Base-by-base conservation (phyloP, 2,113 vertebrate species). In the Dissostichus mawsoni region DNA sequence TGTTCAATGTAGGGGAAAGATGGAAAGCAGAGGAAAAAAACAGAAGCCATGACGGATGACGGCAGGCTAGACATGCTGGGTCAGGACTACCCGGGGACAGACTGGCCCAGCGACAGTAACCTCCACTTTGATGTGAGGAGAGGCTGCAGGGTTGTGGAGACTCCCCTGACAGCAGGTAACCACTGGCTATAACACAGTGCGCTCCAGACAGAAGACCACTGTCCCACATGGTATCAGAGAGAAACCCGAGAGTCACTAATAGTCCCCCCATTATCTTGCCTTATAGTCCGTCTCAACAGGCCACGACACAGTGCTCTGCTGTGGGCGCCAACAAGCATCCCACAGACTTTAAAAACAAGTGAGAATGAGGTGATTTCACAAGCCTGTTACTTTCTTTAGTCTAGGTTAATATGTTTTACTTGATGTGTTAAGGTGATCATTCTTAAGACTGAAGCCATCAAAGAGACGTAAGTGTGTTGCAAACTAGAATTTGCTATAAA, bases 111-210 rank as follows among this genome's bases (percentile, higher is more conserved):
- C 80, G 57, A 84, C 71, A 72, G 57, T 56, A 77, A 83, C 55
- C 52, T 14, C 25, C 66, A 68, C 83, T 92, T 93, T 88, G 85
- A 92, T 91, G 89, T 88, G 67, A 86, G 86, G 87, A 92, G 90
- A 87, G 71, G 69, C 83, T 80, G 50, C 50, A 72, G 71, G 80
- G 83, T 71, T 87, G 48, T 69, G 76, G 78, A 78, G 80, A 86
- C 74, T 88, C 63, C 78, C 44, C 45, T 65, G 87, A 83, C 88
- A 90, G 92, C 86, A 85, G 82, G 87, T 56, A 48, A 89, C 85
- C 65, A 48, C 52, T 17, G 70, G 66, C 53, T 82, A 61, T 85
- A 84, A 74, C 81, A 72, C 68, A 69, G 81, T 74, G 17, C 4
- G 16, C 52, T 68, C 69, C 65, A 78, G 78, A 82, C 68, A 76